Evolutionary conservation across 2,888 invertebrate species (phyloP), one percentile per base, ranked within the genome.

Genomic region (Cerceris ruficornis): DNA sequence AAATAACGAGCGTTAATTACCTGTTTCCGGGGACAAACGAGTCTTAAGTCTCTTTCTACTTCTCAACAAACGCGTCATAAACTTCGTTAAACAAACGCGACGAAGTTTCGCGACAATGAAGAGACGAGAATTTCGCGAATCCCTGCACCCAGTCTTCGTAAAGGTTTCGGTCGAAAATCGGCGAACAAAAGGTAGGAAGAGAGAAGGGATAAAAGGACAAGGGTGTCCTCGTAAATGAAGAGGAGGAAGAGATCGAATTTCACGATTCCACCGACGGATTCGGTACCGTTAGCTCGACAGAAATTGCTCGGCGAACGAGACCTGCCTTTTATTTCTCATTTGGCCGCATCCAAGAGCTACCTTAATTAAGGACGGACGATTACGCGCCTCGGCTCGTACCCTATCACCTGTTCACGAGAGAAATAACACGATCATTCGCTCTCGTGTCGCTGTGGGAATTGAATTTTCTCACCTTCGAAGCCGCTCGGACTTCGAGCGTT

Each of bases 281-380:
- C 69, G 69, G 83, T 85, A 75, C 85, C 85, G 85, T 85, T 85
- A 85, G 42, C 17, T n/a, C 71, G 75, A 54, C 78, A 75, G 71
- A 77, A 83, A 81, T 81, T 78, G 77, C 75, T 43, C 7, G 39
- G 64, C 57, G 79, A 61, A 60, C 54, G 76, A 57, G 28, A 55
- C 28, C 69, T 46, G 66, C 17, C 71, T 72, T 73, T 77, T 79
- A 77, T 70, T 77, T 75, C 59, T 68, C 46, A 4, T 67, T 49
- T 50, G 58, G 15, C 9, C 54, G 28, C 28, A 4, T 59, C 17
- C 42, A 54, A 60, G 75, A 67, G 80, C 75, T 64, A 65, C 78
- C 67, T 84, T 84, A 84, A 84, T 84, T 84, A 83, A 83, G 83
- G 61, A 68, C 81, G 73, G 43, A 14, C 68, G 58, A 76, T 76